Conservation (phyloP, 2,888 invertebrate species). For the Zaprionus obscuricornis region DNA sequence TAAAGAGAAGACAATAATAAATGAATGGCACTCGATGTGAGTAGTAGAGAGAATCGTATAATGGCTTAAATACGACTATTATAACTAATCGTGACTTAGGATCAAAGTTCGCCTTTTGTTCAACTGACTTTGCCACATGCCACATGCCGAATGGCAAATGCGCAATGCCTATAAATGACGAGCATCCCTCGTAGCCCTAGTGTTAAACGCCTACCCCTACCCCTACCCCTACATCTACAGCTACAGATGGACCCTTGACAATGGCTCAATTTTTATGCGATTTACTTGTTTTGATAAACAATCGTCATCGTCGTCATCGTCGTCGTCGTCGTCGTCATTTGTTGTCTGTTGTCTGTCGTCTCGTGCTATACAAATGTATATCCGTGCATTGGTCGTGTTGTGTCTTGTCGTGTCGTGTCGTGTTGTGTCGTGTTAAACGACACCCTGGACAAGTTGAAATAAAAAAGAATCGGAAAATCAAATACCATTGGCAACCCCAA, state of each 20-base stretch:
- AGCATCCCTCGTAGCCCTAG: constrained; percentile 32
- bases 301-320: constrained; percentile 25
- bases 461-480: constrained; percentile 48
- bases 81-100: constrained; percentile 56
- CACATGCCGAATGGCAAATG: constrained; percentile 6
- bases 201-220: too few relatives aligned
- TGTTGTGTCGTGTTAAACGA: constrained; percentile 55
- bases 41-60: constrained; percentile 54
- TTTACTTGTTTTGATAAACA: constrained; percentile 75
- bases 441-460: constrained; percentile 42
- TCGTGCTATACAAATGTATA: too few relatives aligned
- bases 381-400: too few relatives aligned
- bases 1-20: constrained; percentile 15
- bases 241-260: constrained; percentile 55
- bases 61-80: constrained; percentile 71
- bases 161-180: too few relatives aligned
- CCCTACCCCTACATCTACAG: constrained; percentile 1
- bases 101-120: constrained; percentile 46
- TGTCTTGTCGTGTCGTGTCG: constrained; percentile 18
- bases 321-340: constrained; percentile 3
- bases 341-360: constrained; percentile 15
- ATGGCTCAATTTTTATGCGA: constrained; percentile 77
- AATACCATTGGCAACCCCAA: constrained; percentile 56
- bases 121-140: constrained; percentile 34
- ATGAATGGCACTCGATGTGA: constrained; percentile 39